phyloP scores from a whole-genome alignment of 2,113 vertebrate genomes.

The Psittacus erithacus region DNA sequence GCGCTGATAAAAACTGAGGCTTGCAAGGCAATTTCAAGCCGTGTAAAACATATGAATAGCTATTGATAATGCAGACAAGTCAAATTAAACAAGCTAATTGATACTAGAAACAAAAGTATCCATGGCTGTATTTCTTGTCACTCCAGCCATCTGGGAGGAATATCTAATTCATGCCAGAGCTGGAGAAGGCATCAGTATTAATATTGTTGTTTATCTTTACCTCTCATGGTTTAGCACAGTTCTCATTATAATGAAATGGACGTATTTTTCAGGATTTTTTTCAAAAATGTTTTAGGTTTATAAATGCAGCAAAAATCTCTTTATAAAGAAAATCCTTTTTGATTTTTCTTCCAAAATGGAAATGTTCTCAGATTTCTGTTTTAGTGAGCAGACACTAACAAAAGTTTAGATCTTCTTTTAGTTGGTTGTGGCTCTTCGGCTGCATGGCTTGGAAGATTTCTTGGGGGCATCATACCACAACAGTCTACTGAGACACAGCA shows the following conservation, averaged over 20 bases:
- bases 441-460: neutral
- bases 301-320: neutral
- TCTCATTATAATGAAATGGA: neutral
- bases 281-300: neutral
- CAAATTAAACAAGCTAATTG: slow-evolving; percentile 7
- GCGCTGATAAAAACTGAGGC: neutral
- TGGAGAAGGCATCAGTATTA: neutral
- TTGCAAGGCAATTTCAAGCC: slow-evolving; percentile 31
- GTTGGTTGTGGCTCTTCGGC: neutral
- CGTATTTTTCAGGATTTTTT: neutral
- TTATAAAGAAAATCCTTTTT: accelerated
- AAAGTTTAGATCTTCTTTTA: neutral
- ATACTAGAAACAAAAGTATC: neutral
- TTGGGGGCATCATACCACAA: neutral
- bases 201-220: neutral
- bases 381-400: neutral
- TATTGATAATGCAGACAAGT: neutral
- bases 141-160: neutral
- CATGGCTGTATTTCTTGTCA: neutral
- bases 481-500: neutral
- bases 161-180: neutral
- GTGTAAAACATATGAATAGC: slow-evolving; percentile 1
- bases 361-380: neutral
- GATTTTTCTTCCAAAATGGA: neutral
- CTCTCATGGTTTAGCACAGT: neutral